Evolutionary conservation across 1,140 invertebrate genomes (phyloP).

Genomic region (Musca vetustissima): DNA sequence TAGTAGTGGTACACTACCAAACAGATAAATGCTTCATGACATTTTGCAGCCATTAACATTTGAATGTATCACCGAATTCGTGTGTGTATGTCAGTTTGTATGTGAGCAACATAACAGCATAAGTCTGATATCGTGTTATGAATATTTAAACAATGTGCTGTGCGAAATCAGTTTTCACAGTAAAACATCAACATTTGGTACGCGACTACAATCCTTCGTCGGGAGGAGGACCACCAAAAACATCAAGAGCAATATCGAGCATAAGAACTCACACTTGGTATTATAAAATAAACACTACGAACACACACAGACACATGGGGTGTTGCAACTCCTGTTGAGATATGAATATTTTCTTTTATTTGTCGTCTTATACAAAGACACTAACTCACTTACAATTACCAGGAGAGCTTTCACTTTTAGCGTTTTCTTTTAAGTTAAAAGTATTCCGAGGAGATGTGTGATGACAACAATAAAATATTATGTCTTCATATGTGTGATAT

Average conservation of each 20-base stretch:
- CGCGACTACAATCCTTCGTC: slow-evolving; percentile 4
- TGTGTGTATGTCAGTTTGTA: no score
- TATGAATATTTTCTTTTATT: not conserved
- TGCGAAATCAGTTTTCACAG: slow-evolving; percentile 5
- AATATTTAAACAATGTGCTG: slow-evolving; percentile 16
- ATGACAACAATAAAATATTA: slow-evolving; percentile 2
- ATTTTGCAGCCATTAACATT: no score
- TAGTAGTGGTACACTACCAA: no score
- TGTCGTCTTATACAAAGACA: no score
- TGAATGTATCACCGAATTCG: no score
- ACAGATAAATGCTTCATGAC: no score
- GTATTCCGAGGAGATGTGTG: not conserved
- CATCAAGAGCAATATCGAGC: not conserved
- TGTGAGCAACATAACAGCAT: no score
- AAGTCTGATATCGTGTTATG: slow-evolving; percentile 18
- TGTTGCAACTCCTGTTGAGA: slow-evolving; percentile 1
- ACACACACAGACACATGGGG: no score
- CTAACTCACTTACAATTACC: slow-evolving; percentile 17
- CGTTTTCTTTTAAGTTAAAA: slow-evolving; percentile 8
- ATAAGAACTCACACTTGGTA: slow-evolving; percentile 10
- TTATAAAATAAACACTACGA: not conserved
- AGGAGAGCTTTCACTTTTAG: slow-evolving; percentile 27
- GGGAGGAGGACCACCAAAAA: no score
- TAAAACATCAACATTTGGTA: not conserved
- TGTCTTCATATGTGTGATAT: not conserved